Conservation (phyloP, 2,888 invertebrate genomes). For the Megaustenia siamemsis region DNA sequence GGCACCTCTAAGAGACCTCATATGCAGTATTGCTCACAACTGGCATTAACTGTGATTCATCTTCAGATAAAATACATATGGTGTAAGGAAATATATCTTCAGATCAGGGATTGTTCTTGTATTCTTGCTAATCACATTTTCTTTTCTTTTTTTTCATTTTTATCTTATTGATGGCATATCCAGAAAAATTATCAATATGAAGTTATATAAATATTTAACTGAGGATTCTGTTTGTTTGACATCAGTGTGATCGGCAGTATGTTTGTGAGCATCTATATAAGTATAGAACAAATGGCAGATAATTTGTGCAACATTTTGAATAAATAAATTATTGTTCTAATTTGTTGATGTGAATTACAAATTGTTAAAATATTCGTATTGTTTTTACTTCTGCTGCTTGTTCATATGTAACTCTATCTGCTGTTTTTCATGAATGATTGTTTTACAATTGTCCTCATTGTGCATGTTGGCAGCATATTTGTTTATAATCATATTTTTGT, state of each 20-base stretch:
- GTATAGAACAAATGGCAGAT: no score
- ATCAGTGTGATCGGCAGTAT: neutral
- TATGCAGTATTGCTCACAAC: no score
- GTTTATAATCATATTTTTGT: conserved; percentile 5
- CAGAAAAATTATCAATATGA: neutral
- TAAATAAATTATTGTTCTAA: neutral
- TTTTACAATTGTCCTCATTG: conserved; percentile 1
- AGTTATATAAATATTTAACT: neutral
- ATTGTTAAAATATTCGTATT: neutral
- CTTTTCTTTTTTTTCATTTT: no score
- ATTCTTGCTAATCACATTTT: no score
- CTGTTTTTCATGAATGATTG: conserved; percentile 9
- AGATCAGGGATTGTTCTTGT: neutral
- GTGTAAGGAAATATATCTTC: neutral
- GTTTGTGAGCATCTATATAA: no score
- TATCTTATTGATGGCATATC: neutral
- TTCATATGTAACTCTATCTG: neutral
- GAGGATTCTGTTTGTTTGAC: neutral
- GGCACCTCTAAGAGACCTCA: no score
- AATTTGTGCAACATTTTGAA: no score
- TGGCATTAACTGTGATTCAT: no score
- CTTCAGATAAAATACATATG: neutral
- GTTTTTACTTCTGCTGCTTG: conserved; percentile 11
- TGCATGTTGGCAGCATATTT: conserved; percentile 38
- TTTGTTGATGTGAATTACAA: neutral